phyloP scores from a whole-genome alignment of 1,140 invertebrate genomes.

The Drosophila ironensis region DNA sequence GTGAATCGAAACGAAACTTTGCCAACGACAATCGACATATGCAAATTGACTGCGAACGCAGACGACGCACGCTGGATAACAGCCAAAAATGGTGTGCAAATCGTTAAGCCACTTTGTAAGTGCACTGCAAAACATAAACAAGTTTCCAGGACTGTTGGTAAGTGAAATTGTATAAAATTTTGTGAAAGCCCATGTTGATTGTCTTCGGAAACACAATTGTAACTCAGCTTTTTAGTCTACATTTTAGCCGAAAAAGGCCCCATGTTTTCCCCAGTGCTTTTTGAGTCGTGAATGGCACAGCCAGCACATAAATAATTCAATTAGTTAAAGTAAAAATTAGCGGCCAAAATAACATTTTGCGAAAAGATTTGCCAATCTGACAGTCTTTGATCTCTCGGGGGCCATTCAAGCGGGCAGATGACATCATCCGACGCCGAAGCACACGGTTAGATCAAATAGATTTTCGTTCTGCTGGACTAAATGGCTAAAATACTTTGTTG shows the following conservation, averaged over 20 bases:
- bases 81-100: conserved; percentile 52
- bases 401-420: conserved; percentile 39
- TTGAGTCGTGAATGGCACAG: conserved; percentile 4
- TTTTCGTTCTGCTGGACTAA: conserved; percentile 29
- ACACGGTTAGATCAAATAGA: conserved; percentile 50
- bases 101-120: conserved; percentile 37
- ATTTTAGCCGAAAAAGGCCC: not conserved
- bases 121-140: conserved; percentile 7
- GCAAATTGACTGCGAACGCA: conserved; percentile 50
- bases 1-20: not conserved
- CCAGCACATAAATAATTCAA: conserved; percentile 48
- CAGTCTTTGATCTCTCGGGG: conserved; percentile 47
- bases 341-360: conserved; percentile 22
- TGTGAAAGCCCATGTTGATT: no score
- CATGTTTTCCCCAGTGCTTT: conserved; percentile 22
- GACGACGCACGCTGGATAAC: conserved; percentile 35
- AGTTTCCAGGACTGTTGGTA: no score
- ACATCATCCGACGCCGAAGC: conserved; percentile 27
- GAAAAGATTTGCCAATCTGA: conserved; percentile 52
- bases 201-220: no score
- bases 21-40: conserved; percentile 44
- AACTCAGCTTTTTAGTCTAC: no score
- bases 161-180: no score
- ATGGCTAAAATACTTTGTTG: conserved; percentile 38
- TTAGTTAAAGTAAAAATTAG: conserved; percentile 50